These are phyloP conservation scores for Sitta carolinensis DNA, from an alignment of 2,797 vertebrate species.

Conservation along the genomic window DNA sequence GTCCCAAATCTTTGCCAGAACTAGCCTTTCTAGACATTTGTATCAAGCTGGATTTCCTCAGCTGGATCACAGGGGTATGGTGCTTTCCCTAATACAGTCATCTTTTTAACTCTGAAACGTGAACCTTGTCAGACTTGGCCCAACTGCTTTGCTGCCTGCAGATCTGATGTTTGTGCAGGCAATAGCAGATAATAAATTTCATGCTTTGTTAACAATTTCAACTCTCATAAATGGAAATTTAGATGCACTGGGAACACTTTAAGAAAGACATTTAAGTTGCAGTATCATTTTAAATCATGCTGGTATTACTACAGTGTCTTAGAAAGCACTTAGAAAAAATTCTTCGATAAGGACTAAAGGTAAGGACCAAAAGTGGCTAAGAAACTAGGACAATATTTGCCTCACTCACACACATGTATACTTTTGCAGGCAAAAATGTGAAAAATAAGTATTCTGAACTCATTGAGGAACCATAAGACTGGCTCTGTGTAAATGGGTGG, in stretches of 20 bases:
- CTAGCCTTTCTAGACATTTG: conserved; percentile 70
- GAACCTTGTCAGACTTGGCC: background rate
- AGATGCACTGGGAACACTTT: background rate
- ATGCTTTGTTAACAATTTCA: background rate
- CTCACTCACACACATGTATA: rapidly evolving
- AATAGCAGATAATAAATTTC: background rate
- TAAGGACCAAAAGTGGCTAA: background rate
- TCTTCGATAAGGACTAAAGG: background rate
- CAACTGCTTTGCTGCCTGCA: background rate
- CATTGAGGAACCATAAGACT: background rate
- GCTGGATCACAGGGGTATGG: conserved; percentile 40
- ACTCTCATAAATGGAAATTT: conserved; percentile 23
- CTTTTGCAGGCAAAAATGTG: background rate
- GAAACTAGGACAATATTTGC: background rate
- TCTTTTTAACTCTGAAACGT: conserved; percentile 59
- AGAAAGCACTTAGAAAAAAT: background rate
- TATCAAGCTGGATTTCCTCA: conserved; percentile 70
- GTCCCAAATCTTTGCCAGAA: conserved; percentile 73
- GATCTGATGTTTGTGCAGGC: background rate
- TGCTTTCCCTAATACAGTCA: conserved; percentile 82
- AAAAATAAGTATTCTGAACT: background rate
- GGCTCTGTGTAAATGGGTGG: background rate
- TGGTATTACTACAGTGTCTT: background rate
- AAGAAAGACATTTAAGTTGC: background rate
- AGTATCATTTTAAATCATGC: background rate